phyloP scores from a whole-genome alignment of 2,888 invertebrate genomes.

The Cryptus viduatorius region DNA sequence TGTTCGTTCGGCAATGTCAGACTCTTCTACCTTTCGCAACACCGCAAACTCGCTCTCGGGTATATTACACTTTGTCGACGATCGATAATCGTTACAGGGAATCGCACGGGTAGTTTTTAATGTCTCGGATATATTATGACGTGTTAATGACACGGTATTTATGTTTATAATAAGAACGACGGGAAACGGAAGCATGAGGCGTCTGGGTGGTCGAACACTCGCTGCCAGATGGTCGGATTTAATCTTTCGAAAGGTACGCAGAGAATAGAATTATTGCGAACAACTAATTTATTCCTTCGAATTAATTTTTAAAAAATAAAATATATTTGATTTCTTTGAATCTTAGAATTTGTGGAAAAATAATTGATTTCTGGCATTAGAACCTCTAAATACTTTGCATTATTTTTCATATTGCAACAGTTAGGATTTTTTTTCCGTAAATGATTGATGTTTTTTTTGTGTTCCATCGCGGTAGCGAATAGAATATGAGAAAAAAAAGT shows the following conservation, averaged over 20 bases:
- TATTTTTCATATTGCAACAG: not conserved
- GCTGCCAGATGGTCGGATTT: not conserved
- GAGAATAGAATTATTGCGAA: too few species aligned
- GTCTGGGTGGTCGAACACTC: constrained; percentile 26
- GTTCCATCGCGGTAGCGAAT: not conserved
- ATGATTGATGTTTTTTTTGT: not conserved
- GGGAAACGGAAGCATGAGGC: constrained; percentile 29
- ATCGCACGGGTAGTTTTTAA: not conserved
- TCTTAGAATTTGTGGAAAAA: not conserved
- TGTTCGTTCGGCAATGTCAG: not conserved
- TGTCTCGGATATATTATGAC: constrained; percentile 21
- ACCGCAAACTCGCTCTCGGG: not conserved
- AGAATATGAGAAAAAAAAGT: constrained; percentile 27
- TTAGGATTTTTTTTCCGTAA: not conserved
- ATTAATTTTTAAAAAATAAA: too few species aligned
- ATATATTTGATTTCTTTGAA: too few species aligned
- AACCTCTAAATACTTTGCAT: not conserved
- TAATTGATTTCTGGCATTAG: not conserved
- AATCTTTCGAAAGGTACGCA: not conserved
- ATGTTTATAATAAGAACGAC: constrained; percentile 16
- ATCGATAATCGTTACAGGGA: constrained; percentile 19
- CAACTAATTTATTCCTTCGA: too few species aligned
- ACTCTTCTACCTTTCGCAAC: not conserved
- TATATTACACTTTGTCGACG: constrained; percentile 12
- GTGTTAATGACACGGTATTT: constrained; percentile 25